Evolutionary conservation across 2,113 vertebrate species (phyloP), one percentile per base, ranked within the genome.

Genomic region (rabbit (Oryctolagus cuniculus)): DNA sequence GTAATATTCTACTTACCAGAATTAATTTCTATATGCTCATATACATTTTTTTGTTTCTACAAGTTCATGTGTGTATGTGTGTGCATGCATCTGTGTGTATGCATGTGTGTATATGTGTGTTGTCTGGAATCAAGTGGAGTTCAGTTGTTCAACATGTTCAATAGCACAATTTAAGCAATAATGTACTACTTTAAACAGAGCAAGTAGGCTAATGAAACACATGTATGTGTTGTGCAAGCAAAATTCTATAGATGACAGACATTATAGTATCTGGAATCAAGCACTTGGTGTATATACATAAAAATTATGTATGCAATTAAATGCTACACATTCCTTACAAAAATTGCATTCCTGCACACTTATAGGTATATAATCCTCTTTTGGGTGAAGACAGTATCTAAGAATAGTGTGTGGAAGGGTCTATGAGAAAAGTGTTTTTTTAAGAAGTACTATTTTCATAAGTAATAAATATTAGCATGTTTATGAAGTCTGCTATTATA

Each of bases 401-500:
- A 84, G 16, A 72, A 58, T 55, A 77, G 44, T 51, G 5, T 90
- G 29, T 72, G 83, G 27, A 5, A 82, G 6, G 3, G 1, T 73
- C 31, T 8, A 78, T 38, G 24, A 85, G 1, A 79, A 21, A 10
- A 44, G 55, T 77, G 31, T 51, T 49, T 84, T 53, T 96, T 86
- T 19, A 27, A 29, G 83, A 89, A 63, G 1, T 3, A 13, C 63
- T 82, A 3, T 87, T 93, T 67, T 82, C 34, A 49, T 66, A 75
- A 70, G 58, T 66, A 79, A 72, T 5, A 38, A 61, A 89, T 9
- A 53, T 0, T 17, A 66, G 38, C 80, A 77, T 16, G 0, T 91
- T 93, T 86, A 94, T 95, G 92, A 87, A 98, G 73, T 89, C 63
- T 90, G 72, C 78, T 95, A 80, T 93, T 80, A 91, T n/a, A 93